Evolutionary conservation across 2,888 invertebrate genomes (phyloP).

Genomic region (Brachynemurus nebulosus): DNA sequence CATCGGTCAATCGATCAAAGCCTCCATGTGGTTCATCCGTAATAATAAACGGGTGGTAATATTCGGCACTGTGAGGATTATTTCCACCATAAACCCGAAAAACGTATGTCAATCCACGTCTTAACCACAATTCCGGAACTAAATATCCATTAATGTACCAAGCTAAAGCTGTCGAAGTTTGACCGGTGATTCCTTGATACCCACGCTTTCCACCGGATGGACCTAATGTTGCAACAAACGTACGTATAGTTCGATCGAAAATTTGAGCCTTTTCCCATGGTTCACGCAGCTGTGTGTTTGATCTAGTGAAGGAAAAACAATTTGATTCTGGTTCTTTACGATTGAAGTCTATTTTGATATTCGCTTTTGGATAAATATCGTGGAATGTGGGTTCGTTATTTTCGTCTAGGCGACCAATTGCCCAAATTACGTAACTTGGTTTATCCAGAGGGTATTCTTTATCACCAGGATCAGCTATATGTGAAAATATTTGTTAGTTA

Average conservation of each 20-base stretch:
- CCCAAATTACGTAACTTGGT: slow-evolving; percentile 61
- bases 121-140: slow-evolving; percentile 74
- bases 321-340: slow-evolving; percentile 49
- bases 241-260: slow-evolving; percentile 54
- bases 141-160: slow-evolving; percentile 91
- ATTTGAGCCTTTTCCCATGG: slow-evolving; percentile 51
- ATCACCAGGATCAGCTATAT: slow-evolving; percentile 61
- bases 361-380: slow-evolving; percentile 58
- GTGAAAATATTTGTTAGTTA: slow-evolving; percentile 4
- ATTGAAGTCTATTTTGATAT: slow-evolving; percentile 51
- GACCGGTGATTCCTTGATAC: slow-evolving; percentile 59
- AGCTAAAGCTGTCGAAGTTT: slow-evolving; percentile 56
- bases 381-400: slow-evolving; percentile 74
- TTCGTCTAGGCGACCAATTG: slow-evolving; percentile 63
- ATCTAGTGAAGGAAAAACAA: slow-evolving; percentile 57
- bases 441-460: slow-evolving; percentile 52
- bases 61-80: slow-evolving; percentile 71
- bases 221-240: slow-evolving; percentile 69
- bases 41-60: slow-evolving; percentile 82
- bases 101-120: slow-evolving; percentile 71
- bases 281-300: slow-evolving; percentile 26
- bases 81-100: slow-evolving; percentile 75
- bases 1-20: slow-evolving; percentile 56
- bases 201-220: slow-evolving; percentile 71
- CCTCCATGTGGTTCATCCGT: slow-evolving; percentile 77